phyloP scores from a whole-genome alignment of 2,113 vertebrate species.

The Odocoileus hemionus region DNA sequence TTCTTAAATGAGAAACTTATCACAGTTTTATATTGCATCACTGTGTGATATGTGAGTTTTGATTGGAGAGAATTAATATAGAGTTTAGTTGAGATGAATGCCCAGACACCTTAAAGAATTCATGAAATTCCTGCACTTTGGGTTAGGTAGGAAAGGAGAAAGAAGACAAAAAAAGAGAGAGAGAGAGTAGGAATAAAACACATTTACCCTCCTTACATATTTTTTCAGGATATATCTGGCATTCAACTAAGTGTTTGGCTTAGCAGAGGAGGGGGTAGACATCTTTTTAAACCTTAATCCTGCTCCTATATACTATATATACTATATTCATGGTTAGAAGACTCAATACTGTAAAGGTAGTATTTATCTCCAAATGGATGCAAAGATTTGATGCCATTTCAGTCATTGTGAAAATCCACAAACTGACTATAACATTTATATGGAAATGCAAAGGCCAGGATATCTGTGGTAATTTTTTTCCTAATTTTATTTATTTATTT shows the following conservation, averaged over 20 bases:
- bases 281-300: neutral
- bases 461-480: neutral
- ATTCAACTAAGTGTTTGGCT: neutral
- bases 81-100: neutral
- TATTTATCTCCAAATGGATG: neutral
- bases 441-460: neutral
- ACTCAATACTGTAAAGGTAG: neutral
- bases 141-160: neutral
- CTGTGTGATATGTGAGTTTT: neutral
- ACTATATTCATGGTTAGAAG: neutral
- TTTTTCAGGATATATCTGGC: neutral
- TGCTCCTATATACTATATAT: neutral
- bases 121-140: neutral
- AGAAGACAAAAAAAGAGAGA: neutral
- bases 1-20: conserved; percentile 1
- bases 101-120: neutral
- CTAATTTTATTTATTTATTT: neutral
- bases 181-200: neutral
- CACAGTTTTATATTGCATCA: neutral
- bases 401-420: neutral
- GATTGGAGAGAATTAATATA: neutral
- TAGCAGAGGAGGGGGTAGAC: neutral
- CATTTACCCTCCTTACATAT: neutral
- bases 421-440: neutral
- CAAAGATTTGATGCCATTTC: neutral